Base-by-base conservation (phyloP, 1,140 invertebrate species). In the Druon quercuslanigerum region DNA sequence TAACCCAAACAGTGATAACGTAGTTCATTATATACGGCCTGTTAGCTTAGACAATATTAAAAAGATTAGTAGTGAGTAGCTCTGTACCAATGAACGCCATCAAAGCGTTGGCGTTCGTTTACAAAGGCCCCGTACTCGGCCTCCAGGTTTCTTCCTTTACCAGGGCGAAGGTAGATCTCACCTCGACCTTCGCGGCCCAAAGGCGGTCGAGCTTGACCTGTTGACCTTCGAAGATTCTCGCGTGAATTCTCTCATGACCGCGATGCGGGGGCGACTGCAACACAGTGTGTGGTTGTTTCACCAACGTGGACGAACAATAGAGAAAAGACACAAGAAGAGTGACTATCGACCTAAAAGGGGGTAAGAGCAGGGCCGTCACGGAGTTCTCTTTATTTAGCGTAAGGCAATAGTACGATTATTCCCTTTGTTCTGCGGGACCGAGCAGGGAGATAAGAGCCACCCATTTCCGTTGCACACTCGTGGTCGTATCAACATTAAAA, bases 231-330 rank as follows among this genome's bases (percentile, higher is more conserved):
- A 71, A 50, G 72, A 75, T 74, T 73, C 78, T 79, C 78, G 74
- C 74, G 71, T 79, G 72, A 79, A 79, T 76, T 79, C 78, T 79
- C 78, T 79, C 78, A 79, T 75, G 78, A 79, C 60, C 60, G 33
- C 60, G 9, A 66, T 66, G 60, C 60, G 60, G 60, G 60, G 60
- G 60, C 60, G 60, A 66, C n/a, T 54, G 17, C 52, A n/a, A 40
- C 13, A 14, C 7, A 46, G 60, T 66, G 33, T 66, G 33, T 66
- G 14, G 33, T 40, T 66, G 33, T 25, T 66, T 66, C 13, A 25
- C 25, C 60, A 66, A 66, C 60, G 60, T 66, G 60, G 60, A 33
- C 60, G 60, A 66, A 46, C 60, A 66, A n/a, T 6, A 66, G 60
- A 40, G 25, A 40, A 40, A 66, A 40, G 12, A 33, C 56, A 57